Conservation (phyloP, 2,888 invertebrate genomes). For the Campaea margaritaria region DNA sequence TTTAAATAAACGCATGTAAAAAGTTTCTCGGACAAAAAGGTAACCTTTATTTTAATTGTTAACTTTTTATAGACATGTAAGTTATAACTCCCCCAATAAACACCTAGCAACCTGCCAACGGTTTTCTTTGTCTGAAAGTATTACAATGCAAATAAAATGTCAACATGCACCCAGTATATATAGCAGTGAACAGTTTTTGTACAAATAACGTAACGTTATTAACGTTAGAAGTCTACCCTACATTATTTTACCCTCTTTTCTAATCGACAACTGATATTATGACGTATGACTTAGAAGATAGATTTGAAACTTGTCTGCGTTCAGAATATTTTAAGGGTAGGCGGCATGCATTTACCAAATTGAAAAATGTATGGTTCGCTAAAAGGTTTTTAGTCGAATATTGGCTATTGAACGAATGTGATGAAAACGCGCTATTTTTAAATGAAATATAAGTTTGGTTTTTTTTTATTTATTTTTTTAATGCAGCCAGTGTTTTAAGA, state of each 20-base stretch:
- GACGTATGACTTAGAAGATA: slow-evolving; percentile 14
- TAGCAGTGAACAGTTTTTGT: slow-evolving; percentile 70
- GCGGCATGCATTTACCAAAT: slow-evolving; percentile 65
- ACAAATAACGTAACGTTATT: no score
- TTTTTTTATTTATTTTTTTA: no score
- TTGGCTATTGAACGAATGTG: not conserved
- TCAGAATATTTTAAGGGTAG: slow-evolving; percentile 50
- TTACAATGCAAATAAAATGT: slow-evolving; percentile 65
- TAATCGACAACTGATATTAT: slow-evolving; percentile 32
- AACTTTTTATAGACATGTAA: not conserved
- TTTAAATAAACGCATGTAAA: not conserved
- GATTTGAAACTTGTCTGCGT: slow-evolving; percentile 29
- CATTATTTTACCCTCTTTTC: slow-evolving; percentile 39
- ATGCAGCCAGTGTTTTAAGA: no score
- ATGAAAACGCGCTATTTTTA: no score
- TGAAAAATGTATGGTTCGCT: slow-evolving; percentile 54
- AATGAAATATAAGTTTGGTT: no score
- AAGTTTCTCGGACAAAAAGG: not conserved
- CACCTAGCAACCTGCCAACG: slow-evolving; percentile 38
- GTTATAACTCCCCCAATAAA: slow-evolving; percentile 31
- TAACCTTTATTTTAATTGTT: not conserved
- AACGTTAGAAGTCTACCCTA: slow-evolving; percentile 45
- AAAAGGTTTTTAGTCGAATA: slow-evolving; percentile 2
- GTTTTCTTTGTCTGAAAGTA: slow-evolving; percentile 50
- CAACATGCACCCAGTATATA: slow-evolving; percentile 64